Conservation (phyloP, 2,888 invertebrate species). For the Ochlodes sylvanus region DNA sequence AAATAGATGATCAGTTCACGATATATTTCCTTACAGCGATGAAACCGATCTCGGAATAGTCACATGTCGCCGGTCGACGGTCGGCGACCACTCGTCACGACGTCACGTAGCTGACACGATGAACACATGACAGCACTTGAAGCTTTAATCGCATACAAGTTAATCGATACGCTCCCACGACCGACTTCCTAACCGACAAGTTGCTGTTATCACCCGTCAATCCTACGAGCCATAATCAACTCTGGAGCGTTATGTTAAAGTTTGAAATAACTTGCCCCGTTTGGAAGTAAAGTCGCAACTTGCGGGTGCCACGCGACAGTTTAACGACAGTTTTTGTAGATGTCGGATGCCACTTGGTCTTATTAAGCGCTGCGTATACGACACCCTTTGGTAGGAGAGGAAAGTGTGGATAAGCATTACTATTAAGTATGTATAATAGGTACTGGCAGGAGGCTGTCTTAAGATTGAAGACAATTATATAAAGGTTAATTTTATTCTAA, state of each 20-base stretch:
- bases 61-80: conserved; percentile 15
- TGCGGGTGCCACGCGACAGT: conserved; percentile 45
- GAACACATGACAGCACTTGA: conserved; percentile 70
- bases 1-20: not conserved
- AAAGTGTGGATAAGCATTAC: conserved; percentile 56
- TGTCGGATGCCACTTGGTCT: conserved; percentile 76
- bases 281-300: conserved; percentile 26
- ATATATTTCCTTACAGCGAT: not conserved
- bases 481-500: too few species aligned
- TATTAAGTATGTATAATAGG: too few species aligned
- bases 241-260: not conserved
- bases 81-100: conserved; percentile 10
- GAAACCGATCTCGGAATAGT: conserved; percentile 15
- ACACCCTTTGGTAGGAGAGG: conserved; percentile 55
- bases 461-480: too few species aligned
- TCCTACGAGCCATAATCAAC: conserved; percentile 23
- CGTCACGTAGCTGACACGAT: conserved; percentile 38
- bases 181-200: conserved; percentile 40
- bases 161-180: conserved; percentile 76
- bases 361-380: conserved; percentile 64
- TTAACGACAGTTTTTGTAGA: conserved; percentile 68
- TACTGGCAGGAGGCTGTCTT: too few species aligned
- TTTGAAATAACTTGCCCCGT: not conserved
- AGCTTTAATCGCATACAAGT: conserved; percentile 56
- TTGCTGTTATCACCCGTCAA: conserved; percentile 17